Evolutionary conservation across 2,888 invertebrate genomes (phyloP), one percentile per base, ranked within the genome.

Genomic region (Odontothrips loti): DNA sequence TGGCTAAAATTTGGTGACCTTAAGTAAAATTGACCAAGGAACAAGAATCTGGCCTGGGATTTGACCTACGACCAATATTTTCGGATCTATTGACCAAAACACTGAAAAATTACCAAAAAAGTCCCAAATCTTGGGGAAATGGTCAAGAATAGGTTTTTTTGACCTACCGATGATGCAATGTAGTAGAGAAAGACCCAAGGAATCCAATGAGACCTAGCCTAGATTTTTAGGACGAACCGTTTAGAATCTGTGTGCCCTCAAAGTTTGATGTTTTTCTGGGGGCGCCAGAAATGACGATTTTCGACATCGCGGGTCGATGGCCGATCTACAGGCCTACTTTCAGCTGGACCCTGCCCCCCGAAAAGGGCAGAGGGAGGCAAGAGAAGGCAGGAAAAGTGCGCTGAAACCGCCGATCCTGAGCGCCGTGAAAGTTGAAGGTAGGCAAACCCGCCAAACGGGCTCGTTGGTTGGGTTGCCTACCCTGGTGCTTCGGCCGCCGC

Each of bases 281-380:
- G 2, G 23, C 10, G 9, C 63, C 63, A 20, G n/a, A 63, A 20
- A 12, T 51, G 51, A 51, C 12, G 20, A 12, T 17, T n/a, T n/a
- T 63, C 9, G 6, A 23, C 63, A 63, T n/a, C 20, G 63, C 9
- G 20, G 63, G 23, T 63, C 63, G 20, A 63, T n/a, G 63, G 63
- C 23, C 63, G 63, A 63, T 63, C 63, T 63, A 63, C 63, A 63
- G n/a, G 63, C 63, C n/a, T 63, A 63, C 63, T 63, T 63, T 63
- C 20, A 9, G 63, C 9, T 63, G 23, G 63, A n/a, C 63, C 63
- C n/a, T 63, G 63, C 63, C 63, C 51, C 63, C 63, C 63, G 51
- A 51, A 51, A 51, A 51, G 51, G 15, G 51, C 51, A 51, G 51
- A 51, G 51, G 51, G 51, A 3, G 51, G 3, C 51, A 51, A 51